Conservation (phyloP, 2,797 vertebrate genomes). For the Periophthalmus magnuspinnatus region DNA sequence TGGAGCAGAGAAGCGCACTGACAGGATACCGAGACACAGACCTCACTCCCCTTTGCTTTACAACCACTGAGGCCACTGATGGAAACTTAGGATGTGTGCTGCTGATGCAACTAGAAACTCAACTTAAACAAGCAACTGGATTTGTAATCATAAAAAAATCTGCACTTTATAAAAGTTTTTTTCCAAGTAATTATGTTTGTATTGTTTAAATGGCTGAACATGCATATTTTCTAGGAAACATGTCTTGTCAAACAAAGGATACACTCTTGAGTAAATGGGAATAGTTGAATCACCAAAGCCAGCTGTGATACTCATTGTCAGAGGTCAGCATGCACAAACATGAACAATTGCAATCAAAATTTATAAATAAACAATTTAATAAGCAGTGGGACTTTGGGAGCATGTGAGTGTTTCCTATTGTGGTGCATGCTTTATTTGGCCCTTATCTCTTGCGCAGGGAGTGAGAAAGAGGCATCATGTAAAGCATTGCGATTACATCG, state of each 20-base stretch:
- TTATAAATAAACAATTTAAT: conserved; percentile 74
- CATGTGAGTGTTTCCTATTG: conserved; percentile 63
- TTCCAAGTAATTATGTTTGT: conserved; percentile 31
- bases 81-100: conserved; percentile 23
- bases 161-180: conserved; percentile 22
- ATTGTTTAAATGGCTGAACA: conserved; percentile 48
- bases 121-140: conserved; percentile 5
- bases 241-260: conserved; percentile 55
- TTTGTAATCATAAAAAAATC: neutral
- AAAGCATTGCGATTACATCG: conserved; percentile 81
- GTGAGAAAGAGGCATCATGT: conserved; percentile 74
- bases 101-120: conserved; percentile 18
- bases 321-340: conserved; percentile 44
- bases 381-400: conserved; percentile 56
- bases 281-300: conserved; percentile 51
- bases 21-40: conserved; percentile 59
- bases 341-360: conserved; percentile 67
- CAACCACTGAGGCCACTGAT: conserved; percentile 40
- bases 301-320: conserved; percentile 57
- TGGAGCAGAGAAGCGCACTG: conserved; percentile 58
- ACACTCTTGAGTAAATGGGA: conserved; percentile 24
- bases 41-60: conserved; percentile 42
- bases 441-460: conserved; percentile 75
- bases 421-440: conserved; percentile 64
- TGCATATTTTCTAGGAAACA: conserved; percentile 49